Evolutionary conservation across 2,888 invertebrate genomes (phyloP), one percentile per base, ranked within the genome.

Genomic region (Chaetoderma sp.): DNA sequence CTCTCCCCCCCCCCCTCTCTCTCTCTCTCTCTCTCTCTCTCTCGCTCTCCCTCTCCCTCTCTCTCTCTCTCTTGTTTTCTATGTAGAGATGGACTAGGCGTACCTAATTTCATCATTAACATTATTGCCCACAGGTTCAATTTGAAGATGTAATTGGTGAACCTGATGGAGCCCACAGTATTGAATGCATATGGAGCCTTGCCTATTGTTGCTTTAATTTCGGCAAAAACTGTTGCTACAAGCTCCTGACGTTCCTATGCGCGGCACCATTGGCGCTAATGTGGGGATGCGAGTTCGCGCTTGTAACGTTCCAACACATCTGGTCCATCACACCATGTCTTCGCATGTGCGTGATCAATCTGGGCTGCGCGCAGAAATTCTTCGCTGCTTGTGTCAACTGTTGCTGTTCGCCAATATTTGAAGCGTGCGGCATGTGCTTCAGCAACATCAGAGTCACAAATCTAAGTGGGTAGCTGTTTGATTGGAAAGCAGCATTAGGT

Each of bases 111-210:
- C n/a, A n/a, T n/a, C n/a, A n/a, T n/a, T n/a, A n/a, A n/a, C 5
- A 10, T 27, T 52, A 21, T 56, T 2, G n/a, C 36, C 50, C 77
- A n/a, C 72, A 92, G 92, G 90, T 68, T n/a, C 60, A 49, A 45
- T 71, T 67, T 32, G 70, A 70, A 28, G 65, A 82, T 59, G 74
- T 79, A 2, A 62, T 82, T 21, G 81, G 65, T 1, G 81, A 82
- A 57, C 80, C 81, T 0, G 82, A 81, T n/a, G 80, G 79, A n/a
- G 75, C 74, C 49, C 79, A 77, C 67, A 75, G 74, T 63, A 69
- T 92, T 0, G 91, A 92, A 81, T 92, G 92, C 84, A 91, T 92
- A 52, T 93, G 93, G 93, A 88, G 90, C n/a, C 86, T 91, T 47
- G 91, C 91, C 77, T 88, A 89, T 78, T 68, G 52, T 5, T 78